Percentiles rank a stretch among this genome's conserved stretches.
These are phyloP conservation scores for Muntiacus reevesi DNA, from an alignment of 2,113 vertebrate genomes.

Conservation along the genomic window DNA sequence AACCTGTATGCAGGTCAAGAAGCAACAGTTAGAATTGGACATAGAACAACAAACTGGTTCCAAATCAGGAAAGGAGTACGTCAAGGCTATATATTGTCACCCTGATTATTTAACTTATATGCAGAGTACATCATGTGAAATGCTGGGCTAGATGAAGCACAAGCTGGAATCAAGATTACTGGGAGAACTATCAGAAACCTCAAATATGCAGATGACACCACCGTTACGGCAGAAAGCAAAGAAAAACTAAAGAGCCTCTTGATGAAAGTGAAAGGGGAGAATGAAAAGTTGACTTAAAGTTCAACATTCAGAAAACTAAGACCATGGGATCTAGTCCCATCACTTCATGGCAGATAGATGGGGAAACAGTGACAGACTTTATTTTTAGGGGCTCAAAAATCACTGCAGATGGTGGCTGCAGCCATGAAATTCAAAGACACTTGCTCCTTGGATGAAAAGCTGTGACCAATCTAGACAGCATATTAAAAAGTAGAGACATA, in stretches of 20 bases:
- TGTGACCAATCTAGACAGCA: not conserved
- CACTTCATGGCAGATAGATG: not conserved
- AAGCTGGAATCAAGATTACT: not conserved
- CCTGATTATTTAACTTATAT: not conserved
- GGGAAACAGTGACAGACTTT: not conserved
- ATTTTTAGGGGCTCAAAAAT: not conserved
- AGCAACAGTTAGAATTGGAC: not conserved
- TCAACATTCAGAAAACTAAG: not conserved
- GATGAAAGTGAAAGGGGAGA: not conserved
- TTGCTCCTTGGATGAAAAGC: not conserved
- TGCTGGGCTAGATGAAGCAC: rapidly evolving
- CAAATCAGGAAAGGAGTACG: not conserved
- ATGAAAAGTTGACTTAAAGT: not conserved
- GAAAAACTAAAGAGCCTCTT: not conserved
- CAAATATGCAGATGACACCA: not conserved
- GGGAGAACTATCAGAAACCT: not conserved
- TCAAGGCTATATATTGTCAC: not conserved
- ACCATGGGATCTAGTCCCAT: not conserved
- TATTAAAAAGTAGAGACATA: not conserved
- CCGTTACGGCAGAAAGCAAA: not conserved
- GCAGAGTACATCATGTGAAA: not conserved
- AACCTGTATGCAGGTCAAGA: rapidly evolving
- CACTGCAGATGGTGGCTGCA: not conserved
- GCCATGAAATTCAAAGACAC: not conserved
- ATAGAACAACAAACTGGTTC: not conserved